phyloP scores from a whole-genome alignment of 1,140 invertebrate species.

The Polypedilum vanderplanki region DNA sequence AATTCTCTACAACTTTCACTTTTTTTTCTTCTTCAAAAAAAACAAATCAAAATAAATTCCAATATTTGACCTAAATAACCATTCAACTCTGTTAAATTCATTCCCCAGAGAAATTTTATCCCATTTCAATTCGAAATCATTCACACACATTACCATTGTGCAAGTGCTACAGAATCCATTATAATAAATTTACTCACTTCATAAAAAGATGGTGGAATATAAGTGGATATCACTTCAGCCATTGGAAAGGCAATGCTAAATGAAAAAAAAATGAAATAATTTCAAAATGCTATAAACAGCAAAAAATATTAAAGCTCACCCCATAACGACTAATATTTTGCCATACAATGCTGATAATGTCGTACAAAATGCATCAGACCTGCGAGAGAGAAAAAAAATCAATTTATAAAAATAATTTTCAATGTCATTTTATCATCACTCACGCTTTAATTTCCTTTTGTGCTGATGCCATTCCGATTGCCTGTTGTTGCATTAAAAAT shows the following conservation, averaged over 20 bases:
- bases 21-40: too few species aligned
- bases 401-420: too few species aligned
- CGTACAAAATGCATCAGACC: slow-evolving; percentile 46
- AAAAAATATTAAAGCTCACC: slow-evolving; percentile 42
- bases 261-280: background rate
- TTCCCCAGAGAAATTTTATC: background rate
- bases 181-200: slow-evolving; percentile 53
- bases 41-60: too few species aligned
- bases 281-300: background rate
- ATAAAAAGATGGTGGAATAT: slow-evolving; percentile 83
- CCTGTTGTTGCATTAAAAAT: slow-evolving; percentile 25
- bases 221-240: slow-evolving; percentile 85
- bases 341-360: slow-evolving; percentile 87
- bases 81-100: background rate
- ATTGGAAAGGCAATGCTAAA: slow-evolving; percentile 74
- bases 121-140: background rate
- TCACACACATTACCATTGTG: background rate
- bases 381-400: slow-evolving; percentile 31
- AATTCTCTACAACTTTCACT: too few species aligned
- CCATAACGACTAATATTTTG: slow-evolving; percentile 90
- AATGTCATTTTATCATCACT: background rate
- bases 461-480: slow-evolving; percentile 33
- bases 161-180: background rate
- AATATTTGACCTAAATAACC: too few species aligned
- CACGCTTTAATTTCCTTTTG: slow-evolving; percentile 31